Conservation (phyloP, 30 jellyfish, hydroid and myxozoan species). For the Chrysaora quinquecirrha region DNA sequence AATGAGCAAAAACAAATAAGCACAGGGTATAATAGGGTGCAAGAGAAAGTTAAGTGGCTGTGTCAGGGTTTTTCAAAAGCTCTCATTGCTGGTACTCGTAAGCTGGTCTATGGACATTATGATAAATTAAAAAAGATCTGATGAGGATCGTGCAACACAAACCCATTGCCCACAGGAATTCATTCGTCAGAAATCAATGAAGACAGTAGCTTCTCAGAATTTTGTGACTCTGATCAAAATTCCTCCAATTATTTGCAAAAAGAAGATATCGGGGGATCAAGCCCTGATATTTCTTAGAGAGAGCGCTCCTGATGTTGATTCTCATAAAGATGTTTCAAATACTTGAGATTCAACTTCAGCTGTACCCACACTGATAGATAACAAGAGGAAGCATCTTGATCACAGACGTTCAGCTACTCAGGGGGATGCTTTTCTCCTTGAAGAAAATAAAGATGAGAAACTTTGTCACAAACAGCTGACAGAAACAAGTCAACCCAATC, state of each 20-base stretch:
- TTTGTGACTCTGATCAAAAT: too few species aligned
- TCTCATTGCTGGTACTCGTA: constrained; percentile 59
- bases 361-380: constrained; percentile 50
- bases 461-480: too few species aligned
- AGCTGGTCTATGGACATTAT: constrained; percentile 34
- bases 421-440: constrained; percentile 37
- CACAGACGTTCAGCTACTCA: constrained; percentile 44
- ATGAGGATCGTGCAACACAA: constrained; percentile 61
- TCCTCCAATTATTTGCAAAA: too few species aligned
- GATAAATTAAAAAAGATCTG: constrained; percentile 33
- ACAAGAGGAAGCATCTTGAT: constrained; percentile 48
- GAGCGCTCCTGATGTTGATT: too few species aligned
- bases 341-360: constrained; percentile 12
- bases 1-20: constrained; percentile 2
- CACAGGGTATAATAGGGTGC: constrained; percentile 46
- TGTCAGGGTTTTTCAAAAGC: constrained; percentile 60
- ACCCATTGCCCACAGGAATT: constrained; percentile 40
- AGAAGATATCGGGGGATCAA: too few species aligned
- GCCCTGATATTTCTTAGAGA: too few species aligned
- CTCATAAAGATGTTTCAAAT: too few species aligned
- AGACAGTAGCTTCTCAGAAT: too few species aligned
- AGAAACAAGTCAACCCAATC: too few species aligned
- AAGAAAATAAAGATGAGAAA: constrained; percentile 40
- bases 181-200: too few species aligned
- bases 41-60: constrained; percentile 59